Evolutionary conservation across 2,113 vertebrate species (phyloP).

Genomic region (Bujurquina vittata): DNA sequence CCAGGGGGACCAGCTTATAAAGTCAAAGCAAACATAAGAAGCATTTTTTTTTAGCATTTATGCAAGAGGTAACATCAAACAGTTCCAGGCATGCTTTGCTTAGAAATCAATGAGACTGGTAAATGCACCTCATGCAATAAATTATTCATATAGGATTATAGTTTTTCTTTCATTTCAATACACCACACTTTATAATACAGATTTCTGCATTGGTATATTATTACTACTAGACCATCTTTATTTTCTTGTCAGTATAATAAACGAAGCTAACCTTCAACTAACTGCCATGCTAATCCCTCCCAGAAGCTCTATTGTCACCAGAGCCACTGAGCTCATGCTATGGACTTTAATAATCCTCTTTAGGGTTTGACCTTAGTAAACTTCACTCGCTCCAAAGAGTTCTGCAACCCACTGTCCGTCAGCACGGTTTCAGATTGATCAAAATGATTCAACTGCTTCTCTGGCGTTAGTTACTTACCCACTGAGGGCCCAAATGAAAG

Average conservation of each 20-base stretch:
- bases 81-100: neutral
- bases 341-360: neutral
- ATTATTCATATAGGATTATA: neutral
- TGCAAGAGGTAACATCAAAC: neutral
- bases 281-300: neutral
- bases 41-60: neutral
- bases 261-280: neutral
- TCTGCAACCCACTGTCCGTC: neutral
- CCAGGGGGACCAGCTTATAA: constrained; percentile 61
- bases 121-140: neutral
- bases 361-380: neutral
- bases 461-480: constrained; percentile 46
- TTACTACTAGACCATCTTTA: neutral
- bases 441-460: neutral
- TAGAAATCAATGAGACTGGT: neutral
- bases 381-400: neutral
- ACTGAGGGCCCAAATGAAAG: neutral
- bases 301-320: neutral
- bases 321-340: neutral
- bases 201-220: neutral
- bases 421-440: neutral
- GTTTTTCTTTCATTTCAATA: neutral
- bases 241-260: constrained; percentile 3
- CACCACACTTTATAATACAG: neutral
- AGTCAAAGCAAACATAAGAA: constrained; percentile 9